phyloP scores from a whole-genome alignment of 2,113 vertebrate species.

The western clawed frog (Xenopus tropicalis) region UCB_Xtro_10.0 CM004446.2:73626501-73627000 shows the following conservation, averaged over 20 bases:
- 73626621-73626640: too few species aligned
- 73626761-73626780: background rate
- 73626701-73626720: too few species aligned
- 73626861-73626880: slow-evolving; percentile 94
- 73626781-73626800: background rate
- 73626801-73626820: slow-evolving; percentile 16
- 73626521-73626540: too few species aligned
- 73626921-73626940: background rate
- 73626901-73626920: slow-evolving; percentile 86
- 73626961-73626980: background rate
- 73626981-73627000: slow-evolving; percentile 39
- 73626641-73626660: too few species aligned
- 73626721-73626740: background rate
- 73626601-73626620: too few species aligned
- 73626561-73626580: too few species aligned
- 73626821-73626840: slow-evolving; percentile 88
- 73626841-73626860: slow-evolving; percentile 97
- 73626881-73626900: slow-evolving; percentile 91
- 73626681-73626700: too few species aligned
- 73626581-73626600: too few species aligned
- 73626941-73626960: background rate
- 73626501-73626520: too few species aligned
- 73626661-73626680: too few species aligned
- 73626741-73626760: background rate
- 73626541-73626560: too few species aligned